Percentiles rank a stretch among this genome's conserved stretches.
These are phyloP conservation scores for Pachyrhynchus sulphureomaculatus DNA, from an alignment of 1,140 invertebrate genomes.

Conservation along the genomic window DNA sequence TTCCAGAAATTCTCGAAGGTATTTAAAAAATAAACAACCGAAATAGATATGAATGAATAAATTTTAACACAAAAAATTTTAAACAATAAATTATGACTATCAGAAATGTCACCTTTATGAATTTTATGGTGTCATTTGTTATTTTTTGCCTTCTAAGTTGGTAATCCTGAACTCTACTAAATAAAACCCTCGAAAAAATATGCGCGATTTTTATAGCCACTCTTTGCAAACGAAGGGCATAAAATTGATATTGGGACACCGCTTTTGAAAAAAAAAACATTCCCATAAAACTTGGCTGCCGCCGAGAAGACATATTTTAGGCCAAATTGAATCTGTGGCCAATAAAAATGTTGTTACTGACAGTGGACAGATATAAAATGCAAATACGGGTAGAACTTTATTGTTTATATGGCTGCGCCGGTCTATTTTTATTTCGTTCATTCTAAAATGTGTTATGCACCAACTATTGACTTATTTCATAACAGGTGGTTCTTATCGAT, in stretches of 20 bases:
- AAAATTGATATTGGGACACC: slow-evolving; percentile 20
- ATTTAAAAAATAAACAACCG: no score
- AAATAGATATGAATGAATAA: no score
- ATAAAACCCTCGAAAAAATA: slow-evolving; percentile 19
- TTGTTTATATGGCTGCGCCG: neutral
- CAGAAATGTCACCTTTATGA: neutral
- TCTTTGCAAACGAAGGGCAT: slow-evolving; percentile 20
- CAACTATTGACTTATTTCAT: no score
- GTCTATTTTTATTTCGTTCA: no score
- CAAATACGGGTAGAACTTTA: neutral
- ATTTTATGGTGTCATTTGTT: slow-evolving; percentile 17
- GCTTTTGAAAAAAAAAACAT: slow-evolving; percentile 17
- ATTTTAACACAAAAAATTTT: neutral
- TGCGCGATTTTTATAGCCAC: slow-evolving; percentile 16
- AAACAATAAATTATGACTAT: neutral
- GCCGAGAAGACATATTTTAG: slow-evolving; percentile 18
- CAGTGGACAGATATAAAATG: slow-evolving; percentile 4
- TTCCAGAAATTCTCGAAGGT: no score
- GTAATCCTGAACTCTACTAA: slow-evolving; percentile 17
- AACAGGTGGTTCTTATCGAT: no score
- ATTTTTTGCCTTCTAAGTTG: slow-evolving; percentile 15
- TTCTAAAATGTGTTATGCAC: no score
- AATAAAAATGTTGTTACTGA: slow-evolving; percentile 17
- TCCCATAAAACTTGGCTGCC: slow-evolving; percentile 10
- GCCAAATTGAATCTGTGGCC: slow-evolving; percentile 13